Conservation (phyloP, 2,113 vertebrate genomes). For the Saguinus imperator region DNA sequence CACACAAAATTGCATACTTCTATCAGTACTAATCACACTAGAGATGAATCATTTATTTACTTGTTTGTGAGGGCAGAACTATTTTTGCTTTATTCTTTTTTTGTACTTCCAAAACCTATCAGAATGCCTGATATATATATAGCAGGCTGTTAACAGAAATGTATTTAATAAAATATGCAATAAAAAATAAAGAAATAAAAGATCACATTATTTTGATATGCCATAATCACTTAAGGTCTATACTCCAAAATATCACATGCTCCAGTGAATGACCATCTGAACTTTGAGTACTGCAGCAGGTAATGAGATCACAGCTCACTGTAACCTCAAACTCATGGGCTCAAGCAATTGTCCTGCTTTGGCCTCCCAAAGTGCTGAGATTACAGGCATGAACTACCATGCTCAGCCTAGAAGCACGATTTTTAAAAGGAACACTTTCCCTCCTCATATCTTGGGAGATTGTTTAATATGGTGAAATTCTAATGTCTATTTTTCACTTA, state of each 20-base stretch:
- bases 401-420: background rate
- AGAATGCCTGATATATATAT: background rate
- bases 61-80: conserved; percentile 8
- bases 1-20: background rate
- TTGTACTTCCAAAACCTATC: background rate
- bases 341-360: too few relatives aligned
- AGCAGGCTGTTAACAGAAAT: background rate
- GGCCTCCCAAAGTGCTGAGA: too few relatives aligned
- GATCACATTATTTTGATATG: conserved; percentile 31
- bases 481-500: conserved; percentile 6
- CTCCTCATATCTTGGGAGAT: background rate
- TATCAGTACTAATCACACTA: background rate
- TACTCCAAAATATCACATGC: background rate
- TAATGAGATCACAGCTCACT: background rate
- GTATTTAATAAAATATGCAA: conserved; percentile 8
- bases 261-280: background rate
- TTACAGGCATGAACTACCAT: too few relatives aligned
- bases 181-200: conserved; percentile 24
- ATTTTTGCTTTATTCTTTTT: conserved; percentile 21
- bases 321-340: too few relatives aligned
- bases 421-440: background rate
- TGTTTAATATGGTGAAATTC: background rate
- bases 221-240: background rate
- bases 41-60: background rate
- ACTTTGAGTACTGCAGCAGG: background rate